These are phyloP conservation scores for Turnix velox DNA, from an alignment of 2,113 vertebrate species.

Conservation along the genomic window DNA sequence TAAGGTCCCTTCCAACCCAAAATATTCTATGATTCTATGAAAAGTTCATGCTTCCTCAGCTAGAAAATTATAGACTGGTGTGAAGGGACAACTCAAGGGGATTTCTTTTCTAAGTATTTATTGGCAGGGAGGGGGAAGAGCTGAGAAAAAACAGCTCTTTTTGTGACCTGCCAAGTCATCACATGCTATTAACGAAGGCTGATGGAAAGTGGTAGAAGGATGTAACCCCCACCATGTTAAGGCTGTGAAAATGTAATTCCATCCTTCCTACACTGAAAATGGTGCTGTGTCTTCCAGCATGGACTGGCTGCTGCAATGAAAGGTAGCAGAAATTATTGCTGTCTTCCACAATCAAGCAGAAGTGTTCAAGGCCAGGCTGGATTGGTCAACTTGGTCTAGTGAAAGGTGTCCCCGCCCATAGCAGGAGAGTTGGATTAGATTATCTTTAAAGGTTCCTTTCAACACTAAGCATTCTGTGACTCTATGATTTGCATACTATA, in stretches of 20 bases:
- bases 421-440: background rate
- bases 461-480: background rate
- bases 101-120: background rate
- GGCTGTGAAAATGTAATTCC: no score
- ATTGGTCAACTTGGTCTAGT: background rate
- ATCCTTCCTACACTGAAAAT: background rate
- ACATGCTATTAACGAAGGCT: background rate
- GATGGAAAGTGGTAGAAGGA: background rate
- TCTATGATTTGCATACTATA: background rate
- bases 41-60: background rate
- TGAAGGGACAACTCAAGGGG: background rate
- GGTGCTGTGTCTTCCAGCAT: background rate
- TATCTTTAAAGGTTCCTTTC: background rate
- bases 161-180: background rate
- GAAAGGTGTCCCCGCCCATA: background rate
- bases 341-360: no score
- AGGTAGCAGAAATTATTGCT: background rate
- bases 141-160: background rate
- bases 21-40: no score
- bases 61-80: background rate
- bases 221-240: no score
- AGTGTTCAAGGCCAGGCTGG: background rate
- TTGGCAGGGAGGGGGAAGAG: background rate
- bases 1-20: no score
- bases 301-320: background rate